Percentiles rank a stretch among this genome's conserved stretches.
These are phyloP conservation scores for Drosophila teissieri DNA, from an alignment of 1,140 invertebrate genomes.

Conservation along the genomic window DNA sequence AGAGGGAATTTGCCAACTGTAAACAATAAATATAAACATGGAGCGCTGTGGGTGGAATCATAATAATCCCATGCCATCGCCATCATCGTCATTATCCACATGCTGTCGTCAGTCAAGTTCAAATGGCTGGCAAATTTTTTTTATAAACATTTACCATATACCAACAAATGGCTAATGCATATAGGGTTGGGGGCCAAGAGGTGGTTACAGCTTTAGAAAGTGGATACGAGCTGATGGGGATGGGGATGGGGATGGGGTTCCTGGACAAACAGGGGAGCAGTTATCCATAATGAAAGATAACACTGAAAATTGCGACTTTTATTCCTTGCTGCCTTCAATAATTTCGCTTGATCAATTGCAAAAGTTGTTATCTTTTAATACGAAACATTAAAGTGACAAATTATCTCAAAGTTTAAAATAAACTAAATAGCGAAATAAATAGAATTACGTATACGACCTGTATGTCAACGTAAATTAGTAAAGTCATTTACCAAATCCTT, in stretches of 20 bases:
- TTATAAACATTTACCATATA: constrained; percentile 35
- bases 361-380: too few relatives aligned
- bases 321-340: background rate
- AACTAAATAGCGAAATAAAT: background rate
- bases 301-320: constrained; percentile 3
- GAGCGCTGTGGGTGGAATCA: constrained; percentile 32
- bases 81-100: constrained; percentile 42
- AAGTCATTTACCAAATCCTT: too few relatives aligned
- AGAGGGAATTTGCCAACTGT: constrained; percentile 53
- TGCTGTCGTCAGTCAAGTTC: constrained; percentile 57
- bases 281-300: constrained; percentile 22
- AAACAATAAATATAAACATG: constrained; percentile 69
- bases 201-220: constrained; percentile 9
- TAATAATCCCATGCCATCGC: constrained; percentile 34
- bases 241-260: background rate
- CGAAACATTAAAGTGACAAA: background rate
- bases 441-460: too few relatives aligned
- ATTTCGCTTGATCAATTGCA: too few relatives aligned
- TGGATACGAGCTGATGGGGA: background rate
- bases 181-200: constrained; percentile 14
- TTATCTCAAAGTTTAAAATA: background rate
- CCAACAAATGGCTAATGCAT: constrained; percentile 40
- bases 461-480: too few relatives aligned
- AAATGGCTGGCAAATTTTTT: constrained; percentile 50
- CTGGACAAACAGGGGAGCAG: constrained; percentile 7